Evolutionary conservation across 2,888 invertebrate species (phyloP), one percentile per base, ranked within the genome.

Genomic region (Drosophila percnosoma): DNA sequence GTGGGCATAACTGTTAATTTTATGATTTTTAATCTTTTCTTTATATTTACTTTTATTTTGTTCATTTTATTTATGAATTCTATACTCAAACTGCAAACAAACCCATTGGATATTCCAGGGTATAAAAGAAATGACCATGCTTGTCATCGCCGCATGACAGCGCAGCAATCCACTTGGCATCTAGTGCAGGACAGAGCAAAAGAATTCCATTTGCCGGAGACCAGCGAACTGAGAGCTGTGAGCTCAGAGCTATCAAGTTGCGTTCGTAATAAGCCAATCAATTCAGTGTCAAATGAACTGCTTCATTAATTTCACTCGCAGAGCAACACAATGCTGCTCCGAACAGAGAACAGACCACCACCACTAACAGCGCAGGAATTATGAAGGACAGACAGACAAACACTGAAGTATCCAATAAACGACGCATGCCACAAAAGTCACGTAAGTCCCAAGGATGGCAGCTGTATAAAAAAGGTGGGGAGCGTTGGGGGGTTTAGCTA

Each of bases 201-300:
- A 57, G 72, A 68, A 78, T 78, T 78, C 68, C 80, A 80, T 77
- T 74, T 73, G 65, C 34, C 53, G 1, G 11, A 15, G 8, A 24
- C 38, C 53, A 6, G 58, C 4, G 13, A 53, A 18, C 18, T 3
- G 38, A 27, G 24, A 34, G 34, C 42, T 36, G 4, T 18, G 49
- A 31, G 51, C 31, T 31, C 11, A 21, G 13, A 55, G 74, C 81
- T 75, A 77, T 83, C 84, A 77, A 85, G 74, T 79, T 83, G 75
- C 71, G 75, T 68, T 72, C 66, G 82, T 79, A 88, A 88, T 87
- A 87, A 87, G 89, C 87, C 87, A 88, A 87, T 87, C 87, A 87
- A 88, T 87, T 87, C 89, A 84, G 87, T 87, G 87, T 87, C 84
- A 80, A 87, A 82, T 88, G 87, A 87, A 86, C 88, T 86, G 86